Conservation (phyloP, 2,113 vertebrate genomes). For the Piaya cayana region DNA sequence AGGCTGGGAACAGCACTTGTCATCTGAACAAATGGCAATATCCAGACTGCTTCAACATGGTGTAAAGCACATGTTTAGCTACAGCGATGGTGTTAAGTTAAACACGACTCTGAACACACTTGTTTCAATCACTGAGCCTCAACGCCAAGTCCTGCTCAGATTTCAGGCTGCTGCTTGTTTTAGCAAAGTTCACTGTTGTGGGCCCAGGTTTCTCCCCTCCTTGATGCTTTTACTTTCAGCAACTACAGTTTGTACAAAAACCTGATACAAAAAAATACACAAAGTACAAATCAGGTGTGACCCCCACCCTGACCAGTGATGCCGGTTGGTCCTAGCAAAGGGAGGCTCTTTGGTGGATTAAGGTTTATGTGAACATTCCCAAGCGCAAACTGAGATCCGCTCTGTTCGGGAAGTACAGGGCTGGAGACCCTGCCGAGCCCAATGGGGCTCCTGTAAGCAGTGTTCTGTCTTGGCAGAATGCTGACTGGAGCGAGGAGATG, state of each 20-base stretch:
- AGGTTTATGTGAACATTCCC: not conserved
- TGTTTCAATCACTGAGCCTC: not conserved
- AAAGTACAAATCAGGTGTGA: not conserved
- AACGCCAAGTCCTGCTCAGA: not conserved
- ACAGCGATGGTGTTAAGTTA: not conserved
- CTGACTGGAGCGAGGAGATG: accelerated
- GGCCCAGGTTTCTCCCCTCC: not conserved
- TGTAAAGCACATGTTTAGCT: not conserved
- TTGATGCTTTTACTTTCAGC: not conserved
- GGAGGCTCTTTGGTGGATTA: accelerated
- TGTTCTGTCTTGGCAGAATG: not conserved
- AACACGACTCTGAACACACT: not conserved
- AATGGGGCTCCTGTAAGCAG: accelerated
- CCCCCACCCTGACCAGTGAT: not conserved
- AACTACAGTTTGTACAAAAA: not conserved
- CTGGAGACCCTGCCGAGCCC: not conserved
- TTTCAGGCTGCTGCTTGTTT: not conserved
- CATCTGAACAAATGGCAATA: not conserved
- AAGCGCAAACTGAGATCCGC: not conserved
- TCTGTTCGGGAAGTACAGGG: not conserved
- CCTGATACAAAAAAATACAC: not conserved
- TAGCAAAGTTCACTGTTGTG: not conserved
- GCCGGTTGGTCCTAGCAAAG: not conserved
- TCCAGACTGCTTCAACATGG: not conserved
- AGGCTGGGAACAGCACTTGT: not conserved